Conservation (phyloP, 2,888 invertebrate genomes). For the Ypsolopha sequella region DNA sequence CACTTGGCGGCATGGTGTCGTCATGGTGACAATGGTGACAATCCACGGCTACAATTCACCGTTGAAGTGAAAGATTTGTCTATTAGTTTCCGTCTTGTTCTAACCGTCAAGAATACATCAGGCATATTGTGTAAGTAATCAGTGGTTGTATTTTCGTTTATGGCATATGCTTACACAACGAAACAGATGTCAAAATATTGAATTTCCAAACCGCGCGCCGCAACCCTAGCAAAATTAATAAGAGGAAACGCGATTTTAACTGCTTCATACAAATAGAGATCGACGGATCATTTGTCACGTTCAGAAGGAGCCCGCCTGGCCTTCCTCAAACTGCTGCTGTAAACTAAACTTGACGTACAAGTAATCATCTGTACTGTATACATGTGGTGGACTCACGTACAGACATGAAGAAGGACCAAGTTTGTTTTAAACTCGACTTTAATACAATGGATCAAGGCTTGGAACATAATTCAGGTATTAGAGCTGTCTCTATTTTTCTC, state of each 20-base stretch:
- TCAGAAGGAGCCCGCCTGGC: neutral
- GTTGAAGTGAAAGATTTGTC: too few relatives aligned
- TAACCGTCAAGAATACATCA: neutral
- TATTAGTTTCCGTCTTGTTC: too few relatives aligned
- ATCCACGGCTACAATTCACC: too few relatives aligned
- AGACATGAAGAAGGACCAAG: too few relatives aligned
- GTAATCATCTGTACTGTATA: too few relatives aligned
- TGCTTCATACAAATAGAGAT: slow-evolving; percentile 54
- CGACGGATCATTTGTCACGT: slow-evolving; percentile 57
- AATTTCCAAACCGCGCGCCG: neutral
- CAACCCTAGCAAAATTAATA: slow-evolving; percentile 47
- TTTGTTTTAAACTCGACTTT: too few relatives aligned
- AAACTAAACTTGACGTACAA: neutral
- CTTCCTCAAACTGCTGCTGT: neutral
- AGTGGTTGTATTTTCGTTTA: neutral
- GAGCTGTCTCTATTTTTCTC: too few relatives aligned
- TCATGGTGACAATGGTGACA: too few relatives aligned
- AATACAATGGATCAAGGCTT: too few relatives aligned
- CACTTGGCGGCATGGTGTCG: too few relatives aligned
- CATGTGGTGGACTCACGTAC: too few relatives aligned
- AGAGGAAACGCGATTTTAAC: slow-evolving; percentile 58
- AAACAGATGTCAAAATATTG: neutral
- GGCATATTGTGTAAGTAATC: neutral
- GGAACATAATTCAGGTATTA: too few relatives aligned
- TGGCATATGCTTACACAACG: neutral